phyloP scores from a whole-genome alignment of 2,797 vertebrate species.

The Anguilla megastoma region DNA sequence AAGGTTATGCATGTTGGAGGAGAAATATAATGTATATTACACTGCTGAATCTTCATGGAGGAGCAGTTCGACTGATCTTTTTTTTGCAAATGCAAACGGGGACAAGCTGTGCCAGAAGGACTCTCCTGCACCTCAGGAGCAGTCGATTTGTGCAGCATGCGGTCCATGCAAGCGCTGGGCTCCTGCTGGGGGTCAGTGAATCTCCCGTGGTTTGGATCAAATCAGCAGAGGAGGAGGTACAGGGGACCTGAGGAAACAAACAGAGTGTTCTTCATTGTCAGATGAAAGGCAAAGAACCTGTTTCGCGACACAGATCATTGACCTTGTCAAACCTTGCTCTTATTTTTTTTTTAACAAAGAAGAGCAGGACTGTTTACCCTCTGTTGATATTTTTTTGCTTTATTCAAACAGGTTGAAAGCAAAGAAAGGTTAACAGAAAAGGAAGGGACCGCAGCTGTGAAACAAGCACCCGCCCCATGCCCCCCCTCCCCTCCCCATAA shows the following conservation, averaged over 20 bases:
- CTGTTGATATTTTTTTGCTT: background rate
- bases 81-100: background rate
- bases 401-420: background rate
- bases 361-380: background rate
- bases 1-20: background rate
- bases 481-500: too few species aligned
- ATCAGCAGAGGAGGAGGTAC: background rate
- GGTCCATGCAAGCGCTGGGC: background rate
- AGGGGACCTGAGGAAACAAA: background rate
- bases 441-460: background rate
- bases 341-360: constrained; percentile 1
- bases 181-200: background rate
- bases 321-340: constrained; percentile 37
- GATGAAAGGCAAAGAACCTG: constrained; percentile 16
- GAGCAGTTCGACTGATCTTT: background rate
- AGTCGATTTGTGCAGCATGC: background rate
- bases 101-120: background rate
- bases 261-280: background rate
- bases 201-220: background rate
- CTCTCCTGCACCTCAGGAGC: background rate
- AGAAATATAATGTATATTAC: background rate
- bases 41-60: background rate
- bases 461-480: background rate
- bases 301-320: constrained; percentile 47
- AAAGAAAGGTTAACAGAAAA: background rate